phyloP scores from a whole-genome alignment of 1,140 invertebrate genomes.

The Pantala flavescens region DNA sequence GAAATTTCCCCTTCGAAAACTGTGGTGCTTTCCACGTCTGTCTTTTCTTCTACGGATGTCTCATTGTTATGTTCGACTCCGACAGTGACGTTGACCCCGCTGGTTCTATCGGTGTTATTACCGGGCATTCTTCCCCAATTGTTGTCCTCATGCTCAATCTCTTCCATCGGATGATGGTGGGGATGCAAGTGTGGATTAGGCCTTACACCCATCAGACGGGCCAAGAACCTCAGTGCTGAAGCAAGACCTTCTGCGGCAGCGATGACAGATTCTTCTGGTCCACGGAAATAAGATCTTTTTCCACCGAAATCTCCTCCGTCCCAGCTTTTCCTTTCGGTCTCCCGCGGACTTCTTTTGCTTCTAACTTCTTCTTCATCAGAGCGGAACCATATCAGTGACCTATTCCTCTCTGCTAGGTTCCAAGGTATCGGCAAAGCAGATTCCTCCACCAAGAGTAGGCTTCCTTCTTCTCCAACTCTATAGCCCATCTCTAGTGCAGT shows the following conservation, averaged over 20 bases:
- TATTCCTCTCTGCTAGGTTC: neutral
- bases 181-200: neutral
- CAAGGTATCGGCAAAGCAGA: neutral
- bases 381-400: neutral
- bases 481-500: constrained; percentile 33
- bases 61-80: neutral
- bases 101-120: neutral
- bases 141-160: neutral
- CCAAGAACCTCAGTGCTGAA: neutral
- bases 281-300: neutral
- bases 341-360: neutral
- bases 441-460: constrained; percentile 21
- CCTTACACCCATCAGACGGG: neutral
- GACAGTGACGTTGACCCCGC: neutral
- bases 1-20: too few species aligned
- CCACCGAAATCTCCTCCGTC: neutral
- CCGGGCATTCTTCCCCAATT: neutral
- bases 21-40: too few species aligned
- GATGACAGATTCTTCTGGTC: neutral
- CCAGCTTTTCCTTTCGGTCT: neutral
- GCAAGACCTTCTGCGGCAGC: neutral
- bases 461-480: constrained; percentile 29
- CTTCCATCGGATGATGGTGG: neutral
- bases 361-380: too few species aligned
- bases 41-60: neutral